Conservation (phyloP, 1,140 invertebrate genomes). For the Macrobrachium nipponense region DNA sequence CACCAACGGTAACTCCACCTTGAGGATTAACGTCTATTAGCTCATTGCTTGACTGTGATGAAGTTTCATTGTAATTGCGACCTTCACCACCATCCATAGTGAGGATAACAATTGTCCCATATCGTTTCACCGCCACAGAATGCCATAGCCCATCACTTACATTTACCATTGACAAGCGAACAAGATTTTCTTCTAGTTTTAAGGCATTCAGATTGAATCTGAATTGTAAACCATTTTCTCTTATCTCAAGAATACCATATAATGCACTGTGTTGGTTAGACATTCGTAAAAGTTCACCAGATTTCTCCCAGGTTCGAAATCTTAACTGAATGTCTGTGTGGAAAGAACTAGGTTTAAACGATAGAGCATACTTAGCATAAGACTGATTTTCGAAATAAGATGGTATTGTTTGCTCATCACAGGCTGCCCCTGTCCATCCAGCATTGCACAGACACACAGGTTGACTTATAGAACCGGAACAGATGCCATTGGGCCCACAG, state of each 20-base stretch:
- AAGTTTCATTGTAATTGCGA: constrained; percentile 92
- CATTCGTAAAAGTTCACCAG: constrained; percentile 91
- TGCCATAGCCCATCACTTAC: constrained; percentile 99
- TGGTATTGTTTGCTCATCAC: constrained; percentile 86
- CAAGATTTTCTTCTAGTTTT: constrained; percentile 86
- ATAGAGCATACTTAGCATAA: constrained; percentile 95
- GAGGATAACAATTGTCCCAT: constrained; percentile 92
- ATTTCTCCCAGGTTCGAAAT: constrained; percentile 91
- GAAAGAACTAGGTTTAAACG: constrained; percentile 92
- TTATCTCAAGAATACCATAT: constrained; percentile 94
- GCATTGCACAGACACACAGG: constrained; percentile 92
- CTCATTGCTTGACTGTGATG: constrained; percentile 90
- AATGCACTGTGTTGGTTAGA: constrained; percentile 95
- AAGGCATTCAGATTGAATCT: constrained; percentile 91
- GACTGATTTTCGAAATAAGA: constrained; percentile 91
- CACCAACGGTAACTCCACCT: constrained; percentile 93
- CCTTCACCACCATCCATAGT: constrained; percentile 96
- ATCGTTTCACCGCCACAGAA: constrained; percentile 83
- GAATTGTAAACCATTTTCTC: constrained; percentile 90
- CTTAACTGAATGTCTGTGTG: constrained; percentile 91
- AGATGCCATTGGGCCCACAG: constrained; percentile 92
- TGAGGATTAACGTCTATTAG: constrained; percentile 93
- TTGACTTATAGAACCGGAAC: constrained; percentile 88
- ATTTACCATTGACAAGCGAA: constrained; percentile 88
- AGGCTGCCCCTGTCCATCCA: constrained; percentile 89